A percentile compares a stretch with the other conserved stretches of the same genome.
Evolutionary conservation across 2,888 invertebrate genomes (phyloP).

Genomic region (Lasius fuliginosus): DNA sequence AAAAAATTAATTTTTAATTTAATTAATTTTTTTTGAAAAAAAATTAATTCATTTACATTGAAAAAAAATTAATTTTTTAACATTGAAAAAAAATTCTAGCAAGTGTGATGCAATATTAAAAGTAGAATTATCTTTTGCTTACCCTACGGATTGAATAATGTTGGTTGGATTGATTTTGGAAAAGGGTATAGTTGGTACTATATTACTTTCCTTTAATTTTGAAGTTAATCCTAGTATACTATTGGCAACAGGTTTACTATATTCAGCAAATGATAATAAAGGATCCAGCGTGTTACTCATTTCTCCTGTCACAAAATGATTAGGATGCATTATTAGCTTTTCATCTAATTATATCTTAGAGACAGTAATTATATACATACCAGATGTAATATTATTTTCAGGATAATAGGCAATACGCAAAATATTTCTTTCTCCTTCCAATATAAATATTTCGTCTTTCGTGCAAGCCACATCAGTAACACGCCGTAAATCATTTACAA

Average conservation of each 20-base stretch:
- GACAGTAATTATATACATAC: conserved; percentile 65
- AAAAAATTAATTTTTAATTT: conserved; percentile 17
- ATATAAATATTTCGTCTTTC: conserved; percentile 93
- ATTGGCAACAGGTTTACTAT: conserved; percentile 82
- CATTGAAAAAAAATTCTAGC: too few relatives aligned
- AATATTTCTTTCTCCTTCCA: conserved; percentile 93
- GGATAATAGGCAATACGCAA: conserved; percentile 92
- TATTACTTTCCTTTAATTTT: conserved; percentile 84
- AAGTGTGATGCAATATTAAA: neutral
- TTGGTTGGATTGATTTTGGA: conserved; percentile 82
- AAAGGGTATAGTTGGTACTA: conserved; percentile 84
- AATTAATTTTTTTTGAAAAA: too few relatives aligned
- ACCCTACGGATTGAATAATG: conserved; percentile 83
- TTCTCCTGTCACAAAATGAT: conserved; percentile 50
- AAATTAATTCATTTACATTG: neutral
- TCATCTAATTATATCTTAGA: conserved; percentile 9
- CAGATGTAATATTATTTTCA: conserved; percentile 86
- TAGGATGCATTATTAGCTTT: neutral
- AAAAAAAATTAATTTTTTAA: conserved; percentile 14
- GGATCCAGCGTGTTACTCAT: conserved; percentile 69
- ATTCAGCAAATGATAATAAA: conserved; percentile 79
- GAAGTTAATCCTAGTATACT: conserved; percentile 84
- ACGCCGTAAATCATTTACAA: conserved; percentile 81
- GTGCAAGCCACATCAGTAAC: conserved; percentile 88
- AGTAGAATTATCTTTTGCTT: conserved; percentile 33